These are phyloP conservation scores for Tenebrio molitor DNA, from an alignment of 1,140 invertebrate species.

Conservation along the genomic window DNA sequence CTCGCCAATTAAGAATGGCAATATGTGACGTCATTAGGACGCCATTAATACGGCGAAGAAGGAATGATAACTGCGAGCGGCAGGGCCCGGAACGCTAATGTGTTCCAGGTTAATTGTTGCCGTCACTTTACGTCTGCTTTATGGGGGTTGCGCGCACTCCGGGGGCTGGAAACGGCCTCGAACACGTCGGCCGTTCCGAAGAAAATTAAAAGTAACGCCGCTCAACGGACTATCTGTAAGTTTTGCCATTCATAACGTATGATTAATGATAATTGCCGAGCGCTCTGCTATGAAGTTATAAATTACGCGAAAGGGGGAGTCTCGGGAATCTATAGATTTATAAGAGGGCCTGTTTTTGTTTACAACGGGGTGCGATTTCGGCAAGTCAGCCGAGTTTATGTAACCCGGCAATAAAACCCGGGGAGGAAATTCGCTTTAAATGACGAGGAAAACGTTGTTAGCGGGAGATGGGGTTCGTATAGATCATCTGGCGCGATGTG, in stretches of 20 bases:
- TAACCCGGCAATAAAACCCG: slow-evolving; percentile 42
- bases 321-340: slow-evolving; percentile 52
- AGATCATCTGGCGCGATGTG: slow-evolving; percentile 45
- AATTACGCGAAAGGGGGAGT: slow-evolving; percentile 53
- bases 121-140: slow-evolving; percentile 51
- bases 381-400: slow-evolving; percentile 45
- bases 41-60: slow-evolving; percentile 49
- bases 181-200: slow-evolving; percentile 34
- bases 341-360: slow-evolving; percentile 54
- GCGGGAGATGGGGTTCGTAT: slow-evolving; percentile 17
- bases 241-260: slow-evolving; percentile 64
- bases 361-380: slow-evolving; percentile 35
- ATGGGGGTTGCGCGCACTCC: neutral
- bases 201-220: slow-evolving; percentile 50
- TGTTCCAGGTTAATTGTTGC: slow-evolving; percentile 53
- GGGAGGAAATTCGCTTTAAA: slow-evolving; percentile 48
- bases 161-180: slow-evolving; percentile 21
- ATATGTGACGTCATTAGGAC: slow-evolving; percentile 58
- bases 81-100: slow-evolving; percentile 31
- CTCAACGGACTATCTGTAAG: slow-evolving; percentile 57
- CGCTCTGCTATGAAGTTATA: slow-evolving; percentile 60
- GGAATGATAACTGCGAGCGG: slow-evolving; percentile 48
- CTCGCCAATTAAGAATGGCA: slow-evolving; percentile 57
- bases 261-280: slow-evolving; percentile 64
- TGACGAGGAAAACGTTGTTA: slow-evolving; percentile 49